Percentiles rank a stretch among this genome's conserved stretches.
Evolutionary conservation across 2,113 vertebrate genomes (phyloP).

Genomic region (Ceyx margarethae): DNA sequence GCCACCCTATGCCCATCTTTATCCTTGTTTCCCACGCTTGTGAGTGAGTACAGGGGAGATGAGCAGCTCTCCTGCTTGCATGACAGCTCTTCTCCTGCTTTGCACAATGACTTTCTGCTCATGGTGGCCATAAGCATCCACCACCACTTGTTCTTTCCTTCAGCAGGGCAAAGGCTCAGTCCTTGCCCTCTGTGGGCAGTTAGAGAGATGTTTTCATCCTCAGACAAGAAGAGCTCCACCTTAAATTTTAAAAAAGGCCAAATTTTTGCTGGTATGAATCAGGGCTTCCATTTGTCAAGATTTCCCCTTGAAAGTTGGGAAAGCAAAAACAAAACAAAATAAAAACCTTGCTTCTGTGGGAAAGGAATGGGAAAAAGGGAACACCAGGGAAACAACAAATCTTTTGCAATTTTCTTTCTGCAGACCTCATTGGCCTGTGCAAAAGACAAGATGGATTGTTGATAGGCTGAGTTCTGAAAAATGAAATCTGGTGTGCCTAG

Average conservation of each 20-base stretch:
- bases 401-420: slow-evolving; percentile 36
- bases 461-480: slow-evolving; percentile 11
- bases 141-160: not conserved
- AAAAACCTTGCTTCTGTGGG: slow-evolving; percentile 57
- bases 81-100: not conserved
- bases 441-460: not conserved
- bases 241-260: slow-evolving; percentile 43
- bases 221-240: slow-evolving; percentile 38
- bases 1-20: not conserved
- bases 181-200: not conserved
- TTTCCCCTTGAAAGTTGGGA: slow-evolving; percentile 59
- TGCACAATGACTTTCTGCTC: not conserved
- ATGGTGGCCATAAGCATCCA: not conserved
- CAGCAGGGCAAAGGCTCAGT: not conserved
- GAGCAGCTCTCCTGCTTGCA: not conserved
- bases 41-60: not conserved
- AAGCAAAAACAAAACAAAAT: slow-evolving; percentile 7
- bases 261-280: slow-evolving; percentile 64
- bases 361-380: slow-evolving; percentile 58
- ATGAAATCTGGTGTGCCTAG: not conserved
- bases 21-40: not conserved
- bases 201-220: slow-evolving; percentile 25
- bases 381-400: slow-evolving; percentile 55
- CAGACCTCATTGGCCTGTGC: not conserved
- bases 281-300: slow-evolving; percentile 62